Conservation (phyloP, 2,888 invertebrate genomes). For the Artemia sinica region DNA sequence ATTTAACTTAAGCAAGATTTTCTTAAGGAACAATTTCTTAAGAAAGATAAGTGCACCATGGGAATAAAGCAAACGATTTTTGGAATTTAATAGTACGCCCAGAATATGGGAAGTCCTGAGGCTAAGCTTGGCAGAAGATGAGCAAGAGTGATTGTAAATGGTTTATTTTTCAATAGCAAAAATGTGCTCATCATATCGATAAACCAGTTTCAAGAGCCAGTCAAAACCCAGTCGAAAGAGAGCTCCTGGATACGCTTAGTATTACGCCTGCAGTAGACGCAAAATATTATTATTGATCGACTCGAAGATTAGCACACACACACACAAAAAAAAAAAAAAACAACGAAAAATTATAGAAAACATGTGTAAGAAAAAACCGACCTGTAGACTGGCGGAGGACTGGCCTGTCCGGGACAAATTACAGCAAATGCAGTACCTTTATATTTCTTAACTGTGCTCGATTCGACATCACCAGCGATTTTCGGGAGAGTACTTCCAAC, state of each 20-base stretch:
- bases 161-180: not conserved
- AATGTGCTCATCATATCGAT: slow-evolving; percentile 25
- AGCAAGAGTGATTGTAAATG: not conserved
- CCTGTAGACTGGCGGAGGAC: slow-evolving; percentile 50
- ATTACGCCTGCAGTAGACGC: too few species aligned
- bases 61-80: too few species aligned
- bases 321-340: too few species aligned
- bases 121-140: not conserved
- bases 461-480: slow-evolving; percentile 31
- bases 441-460: slow-evolving; percentile 10
- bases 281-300: too few species aligned
- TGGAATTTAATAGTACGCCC: too few species aligned
- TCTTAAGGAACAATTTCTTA: not conserved
- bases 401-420: slow-evolving; percentile 52
- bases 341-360: not conserved
- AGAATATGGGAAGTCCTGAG: not conserved
- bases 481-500: slow-evolving; percentile 40
- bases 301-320: too few species aligned
- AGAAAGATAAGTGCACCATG: too few species aligned
- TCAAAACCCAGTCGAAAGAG: not conserved
- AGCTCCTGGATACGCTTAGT: not conserved
- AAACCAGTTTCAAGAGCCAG: not conserved
- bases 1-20: not conserved
- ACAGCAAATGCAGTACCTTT: slow-evolving; percentile 29
- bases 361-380: slow-evolving; percentile 23